phyloP scores from a whole-genome alignment of 2,113 vertebrate species.

The Ciconia maguari region DNA sequence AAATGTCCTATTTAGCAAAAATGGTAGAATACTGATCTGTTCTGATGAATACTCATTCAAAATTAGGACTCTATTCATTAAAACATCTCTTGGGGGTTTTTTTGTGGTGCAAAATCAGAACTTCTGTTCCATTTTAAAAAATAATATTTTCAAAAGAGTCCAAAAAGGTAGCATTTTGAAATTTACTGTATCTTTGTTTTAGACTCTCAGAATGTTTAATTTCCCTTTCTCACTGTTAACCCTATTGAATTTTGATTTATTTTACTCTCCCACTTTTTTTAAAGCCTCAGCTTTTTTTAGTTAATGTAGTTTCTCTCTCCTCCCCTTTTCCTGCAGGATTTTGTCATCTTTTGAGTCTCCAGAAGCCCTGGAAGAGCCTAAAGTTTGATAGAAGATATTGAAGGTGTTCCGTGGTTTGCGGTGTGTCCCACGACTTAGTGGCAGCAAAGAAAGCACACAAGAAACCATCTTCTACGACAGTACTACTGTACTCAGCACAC shows the following conservation, averaged over 20 bases:
- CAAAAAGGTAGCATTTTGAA: background rate
- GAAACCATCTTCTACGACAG: background rate
- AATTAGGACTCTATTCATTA: constrained; percentile 17
- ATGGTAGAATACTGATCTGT: background rate
- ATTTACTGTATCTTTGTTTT: background rate
- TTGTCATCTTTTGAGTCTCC: background rate
- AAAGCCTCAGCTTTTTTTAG: background rate
- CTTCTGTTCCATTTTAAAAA: background rate
- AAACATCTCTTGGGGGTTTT: background rate
- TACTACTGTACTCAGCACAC: background rate
- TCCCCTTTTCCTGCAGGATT: background rate
- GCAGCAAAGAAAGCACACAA: background rate
- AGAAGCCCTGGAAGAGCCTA: background rate
- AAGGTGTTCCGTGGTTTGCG: background rate
- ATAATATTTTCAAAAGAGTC: background rate
- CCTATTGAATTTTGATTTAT: background rate
- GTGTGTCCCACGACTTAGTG: background rate
- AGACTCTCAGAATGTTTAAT: background rate
- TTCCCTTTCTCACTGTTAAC: background rate
- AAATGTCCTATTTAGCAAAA: background rate
- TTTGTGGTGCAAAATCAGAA: background rate
- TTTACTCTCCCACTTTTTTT: background rate
- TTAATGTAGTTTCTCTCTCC: background rate
- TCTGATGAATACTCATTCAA: background rate
- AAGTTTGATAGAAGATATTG: background rate